Conservation (phyloP, 2,888 invertebrate genomes). For the Acanthoscelides obtectus region DNA sequence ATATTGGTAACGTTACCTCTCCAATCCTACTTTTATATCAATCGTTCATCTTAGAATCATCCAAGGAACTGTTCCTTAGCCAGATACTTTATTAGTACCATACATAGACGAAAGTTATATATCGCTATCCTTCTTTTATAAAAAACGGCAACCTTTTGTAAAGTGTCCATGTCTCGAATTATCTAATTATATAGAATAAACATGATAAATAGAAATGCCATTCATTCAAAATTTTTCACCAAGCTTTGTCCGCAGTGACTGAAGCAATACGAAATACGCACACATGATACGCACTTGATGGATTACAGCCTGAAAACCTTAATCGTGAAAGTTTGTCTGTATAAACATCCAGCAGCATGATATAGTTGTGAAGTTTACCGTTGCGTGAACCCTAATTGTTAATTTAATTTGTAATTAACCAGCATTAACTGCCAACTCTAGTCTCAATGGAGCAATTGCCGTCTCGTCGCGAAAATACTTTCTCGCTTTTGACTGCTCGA, state of each 20-base stretch:
- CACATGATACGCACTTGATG: not conserved
- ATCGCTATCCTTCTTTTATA: too few relatives aligned
- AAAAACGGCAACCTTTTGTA: too few relatives aligned
- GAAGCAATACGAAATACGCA: not conserved
- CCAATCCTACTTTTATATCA: too few relatives aligned
- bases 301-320: not conserved
- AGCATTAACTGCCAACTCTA: not conserved
- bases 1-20: too few relatives aligned
- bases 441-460: not conserved
- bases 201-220: too few relatives aligned
- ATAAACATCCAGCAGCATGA: not conserved
- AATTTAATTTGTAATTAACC: conserved; percentile 14
- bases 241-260: not conserved
- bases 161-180: too few relatives aligned
- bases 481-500: not conserved
- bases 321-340: not conserved
- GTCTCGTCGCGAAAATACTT: not conserved
- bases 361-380: not conserved
- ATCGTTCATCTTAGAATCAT: too few relatives aligned
- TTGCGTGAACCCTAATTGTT: conserved; percentile 17
- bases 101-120: too few relatives aligned
- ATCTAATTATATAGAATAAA: too few relatives aligned
- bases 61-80: too few relatives aligned
- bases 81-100: too few relatives aligned
- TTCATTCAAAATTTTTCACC: too few relatives aligned